Evolutionary conservation across 2,797 vertebrate species (phyloP), one percentile per base, ranked within the genome.

Genomic region (Avahi laniger): DNA sequence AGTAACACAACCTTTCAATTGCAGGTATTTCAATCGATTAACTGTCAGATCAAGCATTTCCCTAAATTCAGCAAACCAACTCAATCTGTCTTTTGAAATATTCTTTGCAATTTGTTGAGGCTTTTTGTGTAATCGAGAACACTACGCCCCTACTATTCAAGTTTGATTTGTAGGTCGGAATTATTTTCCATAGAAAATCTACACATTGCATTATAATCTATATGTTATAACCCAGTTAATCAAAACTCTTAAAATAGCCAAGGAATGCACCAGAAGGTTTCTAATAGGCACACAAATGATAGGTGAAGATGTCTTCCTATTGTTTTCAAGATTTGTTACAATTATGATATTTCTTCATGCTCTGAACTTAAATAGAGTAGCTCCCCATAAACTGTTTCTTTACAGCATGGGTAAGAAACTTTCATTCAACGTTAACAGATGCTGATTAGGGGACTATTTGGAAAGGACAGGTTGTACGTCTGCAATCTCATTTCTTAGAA

Each of bases 11-110:
- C 97, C 97, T 97, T 97, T 98, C 97, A 97, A 28, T 94, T 97
- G 93, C 92, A 98, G 91, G 97, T 98, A 98, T 98, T 98, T 97
- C 94, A 98, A 98, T 97, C 98, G 98, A 98, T 98, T 98, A 98
- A 96, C 97, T 98, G 97, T 98, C 98, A 98, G 97, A 70, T 30
- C 75, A 97, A 98, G 97, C 98, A 98, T 98, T 98, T 98, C 93
- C 96, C 97, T 80, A 97, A 98, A 98, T 98, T 98, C 98, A 97
- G 97, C 96, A 98, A 98, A 98, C 97, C 97, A 98, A 97, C 95
- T 97, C 97, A 98, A 97, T 98, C 97, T 98, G 98, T 97, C 97
- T 98, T 97, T 94, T 97, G 97, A 98, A 96, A 98, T 97, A 76
- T 41, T 97, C 93, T 95, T 95, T 54, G 94, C 96, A 98, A 97